Evolutionary conservation across 2,797 vertebrate genomes (phyloP), one percentile per base, ranked within the genome.

Genomic region (Rhinoraja longicauda): DNA sequence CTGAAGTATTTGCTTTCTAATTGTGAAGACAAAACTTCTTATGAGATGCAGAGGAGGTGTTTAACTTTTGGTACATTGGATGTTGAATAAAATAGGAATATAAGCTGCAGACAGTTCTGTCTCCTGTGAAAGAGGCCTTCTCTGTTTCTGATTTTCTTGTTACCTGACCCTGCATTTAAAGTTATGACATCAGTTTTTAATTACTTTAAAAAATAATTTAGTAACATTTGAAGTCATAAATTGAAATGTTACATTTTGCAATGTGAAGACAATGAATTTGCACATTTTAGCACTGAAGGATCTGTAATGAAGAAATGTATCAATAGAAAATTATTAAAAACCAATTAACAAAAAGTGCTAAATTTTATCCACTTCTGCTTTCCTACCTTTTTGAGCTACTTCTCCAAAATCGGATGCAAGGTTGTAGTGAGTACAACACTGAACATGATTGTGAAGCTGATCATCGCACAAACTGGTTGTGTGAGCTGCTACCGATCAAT

Each of bases 281-380:
- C 84, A 88, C 62, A 67, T 88, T 88, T 88, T 88, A 88, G 62
- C 84, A 88, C 59, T 36, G 53, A 62, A 32, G 59, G 59, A 62
- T 88, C 59, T 36, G 59, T 88, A 88, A 21, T 88, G 53, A 62
- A 86, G 82, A 88, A 88, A 67, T 6, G n/a, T 88, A 64, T 88
- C 84, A 88, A 67, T 62, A 67, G 84, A 88, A 88, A 67, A 88
- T 88, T 19, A 88, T 88, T 88, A 88, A 88, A 84, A 88, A 67
- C 53, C 36, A 88, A 86, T 62, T 59, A 62, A 62, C 59, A 64
- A 88, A 67, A 88, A 88, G n/a, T 88, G 84, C 84, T 88, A 67
- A 12, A 64, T 88, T 64, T 67, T 36, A 62, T 88, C n/a, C 36
- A 78, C 77, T 6, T 78, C 21, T 36, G 32, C 32, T 78, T 78